Conservation (phyloP, 30 jellyfish, hydroid and myxozoan genomes). For the Aurelia aurita region DNA sequence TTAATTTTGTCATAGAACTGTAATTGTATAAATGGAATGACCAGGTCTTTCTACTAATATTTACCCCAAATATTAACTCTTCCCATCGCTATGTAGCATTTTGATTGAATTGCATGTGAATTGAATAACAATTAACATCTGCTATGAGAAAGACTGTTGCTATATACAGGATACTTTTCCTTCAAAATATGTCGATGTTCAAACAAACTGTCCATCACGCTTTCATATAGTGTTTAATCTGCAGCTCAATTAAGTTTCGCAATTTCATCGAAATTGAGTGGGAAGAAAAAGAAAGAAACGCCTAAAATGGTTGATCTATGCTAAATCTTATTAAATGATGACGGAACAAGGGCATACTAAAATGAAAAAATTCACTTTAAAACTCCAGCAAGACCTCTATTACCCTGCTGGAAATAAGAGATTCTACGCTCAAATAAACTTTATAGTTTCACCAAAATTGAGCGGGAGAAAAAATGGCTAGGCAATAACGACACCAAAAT, state of each 20-base stretch:
- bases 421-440: too few species aligned
- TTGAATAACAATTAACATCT: slow-evolving; percentile 64
- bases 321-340: too few species aligned
- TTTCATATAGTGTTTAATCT: slow-evolving; percentile 13
- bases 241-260: slow-evolving; percentile 13
- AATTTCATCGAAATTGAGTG: background rate
- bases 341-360: too few species aligned
- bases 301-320: too few species aligned
- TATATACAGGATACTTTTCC: slow-evolving; percentile 23
- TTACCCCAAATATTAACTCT: slow-evolving; percentile 58
- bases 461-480: too few species aligned
- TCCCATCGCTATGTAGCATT: slow-evolving; percentile 42
- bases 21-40: background rate
- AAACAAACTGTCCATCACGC: slow-evolving; percentile 47
- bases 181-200: slow-evolving; percentile 20
- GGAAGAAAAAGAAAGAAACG: too few species aligned
- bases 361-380: too few species aligned
- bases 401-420: too few species aligned
- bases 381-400: too few species aligned
- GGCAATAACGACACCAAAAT: too few species aligned
- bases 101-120: slow-evolving; percentile 58
- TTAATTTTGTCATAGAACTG: slow-evolving; percentile 34
- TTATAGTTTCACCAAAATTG: too few species aligned
- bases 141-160: slow-evolving; percentile 37
- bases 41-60: slow-evolving; percentile 32